These are phyloP conservation scores for Cirrhinus mrigala DNA, from an alignment of 2,797 vertebrate species.

Conservation along the genomic window DNA sequence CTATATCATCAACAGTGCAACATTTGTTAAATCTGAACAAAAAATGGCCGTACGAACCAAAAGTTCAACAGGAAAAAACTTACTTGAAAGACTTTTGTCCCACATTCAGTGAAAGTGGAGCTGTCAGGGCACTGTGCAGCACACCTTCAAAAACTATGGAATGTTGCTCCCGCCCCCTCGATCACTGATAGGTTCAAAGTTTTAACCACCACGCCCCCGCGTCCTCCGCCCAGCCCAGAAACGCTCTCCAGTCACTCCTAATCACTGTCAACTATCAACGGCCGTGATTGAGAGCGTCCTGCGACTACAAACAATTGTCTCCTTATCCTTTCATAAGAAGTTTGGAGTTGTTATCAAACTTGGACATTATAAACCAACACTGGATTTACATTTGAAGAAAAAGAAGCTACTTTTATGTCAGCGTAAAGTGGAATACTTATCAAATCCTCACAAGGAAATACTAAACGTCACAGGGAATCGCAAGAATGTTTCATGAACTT, in stretches of 20 bases:
- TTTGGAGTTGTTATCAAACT: conserved; percentile 19
- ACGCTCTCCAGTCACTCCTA: conserved; percentile 57
- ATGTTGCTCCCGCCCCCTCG: conserved; percentile 65
- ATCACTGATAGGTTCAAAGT: conserved; percentile 77
- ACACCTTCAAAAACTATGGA: conserved; percentile 61
- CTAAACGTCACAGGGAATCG: conserved; percentile 11
- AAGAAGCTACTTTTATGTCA: background rate
- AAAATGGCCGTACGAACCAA: background rate
- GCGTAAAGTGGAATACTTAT: conserved; percentile 18
- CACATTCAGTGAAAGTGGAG: background rate
- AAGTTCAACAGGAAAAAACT: conserved; percentile 1
- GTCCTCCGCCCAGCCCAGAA: conserved; percentile 11
- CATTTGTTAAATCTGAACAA: background rate
- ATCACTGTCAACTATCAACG: conserved; percentile 50
- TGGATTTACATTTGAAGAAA: conserved; percentile 17
- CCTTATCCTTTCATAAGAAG: background rate
- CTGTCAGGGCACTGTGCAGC: conserved; percentile 76
- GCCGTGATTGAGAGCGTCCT: conserved; percentile 41
- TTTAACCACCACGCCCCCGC: conserved; percentile 69
- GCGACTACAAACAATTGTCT: conserved; percentile 7
- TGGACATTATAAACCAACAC: conserved; percentile 11
- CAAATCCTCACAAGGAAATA: conserved; percentile 36
- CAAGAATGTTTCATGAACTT: conserved; percentile 28
- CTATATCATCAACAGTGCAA: background rate
- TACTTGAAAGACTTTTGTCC: conserved; percentile 17